Percentiles rank a stretch among this genome's conserved stretches.
phyloP scores from a whole-genome alignment of 1,140 invertebrate species.

The Episyrphus balteatus region DNA sequence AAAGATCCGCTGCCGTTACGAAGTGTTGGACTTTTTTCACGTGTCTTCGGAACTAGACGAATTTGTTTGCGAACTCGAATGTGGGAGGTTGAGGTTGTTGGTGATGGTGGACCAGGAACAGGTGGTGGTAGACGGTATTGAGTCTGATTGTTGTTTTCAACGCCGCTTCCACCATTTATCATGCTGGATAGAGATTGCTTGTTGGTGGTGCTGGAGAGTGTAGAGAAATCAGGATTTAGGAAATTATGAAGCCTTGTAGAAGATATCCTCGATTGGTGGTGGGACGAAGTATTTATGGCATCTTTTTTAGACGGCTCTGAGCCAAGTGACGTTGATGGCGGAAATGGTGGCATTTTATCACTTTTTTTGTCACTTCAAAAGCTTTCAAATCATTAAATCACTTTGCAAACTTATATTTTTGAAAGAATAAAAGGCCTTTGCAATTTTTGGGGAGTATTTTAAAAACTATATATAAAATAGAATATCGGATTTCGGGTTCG shows the following conservation, averaged over 20 bases:
- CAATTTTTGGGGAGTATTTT: too few species aligned
- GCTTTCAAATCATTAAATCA: too few species aligned
- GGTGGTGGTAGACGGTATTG: not conserved
- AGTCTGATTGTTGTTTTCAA: not conserved
- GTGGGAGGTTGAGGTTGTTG: too few species aligned
- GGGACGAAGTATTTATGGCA: not conserved
- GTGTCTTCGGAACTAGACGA: constrained; percentile 22
- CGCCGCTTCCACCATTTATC: not conserved
- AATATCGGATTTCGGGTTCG: too few species aligned
- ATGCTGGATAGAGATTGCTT: too few species aligned
- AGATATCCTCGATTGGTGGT: not conserved
- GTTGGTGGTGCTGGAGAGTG: not conserved
- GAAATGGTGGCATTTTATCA: not conserved
- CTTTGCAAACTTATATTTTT: too few species aligned
- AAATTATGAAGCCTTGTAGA: not conserved
- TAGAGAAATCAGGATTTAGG: not conserved
- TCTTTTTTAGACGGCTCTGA: not conserved
- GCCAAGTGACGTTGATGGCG: not conserved
- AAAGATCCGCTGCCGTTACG: not conserved
- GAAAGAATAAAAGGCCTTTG: too few species aligned
- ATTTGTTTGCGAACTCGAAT: constrained; percentile 21
- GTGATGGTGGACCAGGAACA: too few species aligned
- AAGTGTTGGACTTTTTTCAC: constrained; percentile 21
- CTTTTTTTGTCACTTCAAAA: too few species aligned
- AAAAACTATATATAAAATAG: too few species aligned